A percentile compares a stretch with the other conserved stretches of the same genome.
These are phyloP conservation scores for Holothuria leucospilota DNA, from an alignment of 53 echinoderm and acorn worm genomes.

Conservation along the genomic window DNA sequence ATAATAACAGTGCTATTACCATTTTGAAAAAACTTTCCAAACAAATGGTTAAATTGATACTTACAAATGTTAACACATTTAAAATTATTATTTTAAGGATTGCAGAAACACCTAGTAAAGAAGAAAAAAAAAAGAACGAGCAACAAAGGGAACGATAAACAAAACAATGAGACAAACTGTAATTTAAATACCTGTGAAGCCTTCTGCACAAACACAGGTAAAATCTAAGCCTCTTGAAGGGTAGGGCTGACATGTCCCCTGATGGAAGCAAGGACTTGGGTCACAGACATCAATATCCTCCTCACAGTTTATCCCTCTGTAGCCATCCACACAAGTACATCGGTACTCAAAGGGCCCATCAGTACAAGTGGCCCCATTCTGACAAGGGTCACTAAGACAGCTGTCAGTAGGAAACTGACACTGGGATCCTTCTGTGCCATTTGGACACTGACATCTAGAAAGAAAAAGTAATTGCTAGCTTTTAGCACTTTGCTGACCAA, in stretches of 20 bases:
- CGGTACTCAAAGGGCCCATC: constrained; percentile 85
- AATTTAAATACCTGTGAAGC: constrained; percentile 79
- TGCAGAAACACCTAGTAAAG: not conserved
- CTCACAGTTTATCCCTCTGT: constrained; percentile 82
- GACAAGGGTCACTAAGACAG: constrained; percentile 84
- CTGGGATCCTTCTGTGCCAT: constrained; percentile 77
- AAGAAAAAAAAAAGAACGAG: not conserved
- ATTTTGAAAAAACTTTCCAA: too few species aligned
- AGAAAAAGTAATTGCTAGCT: not conserved
- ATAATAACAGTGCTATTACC: too few species aligned
- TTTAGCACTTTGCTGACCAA: too few species aligned
- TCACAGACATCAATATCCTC: constrained; percentile 90
- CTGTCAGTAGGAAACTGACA: constrained; percentile 79
- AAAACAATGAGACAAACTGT: not conserved
- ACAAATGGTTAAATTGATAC: too few species aligned
- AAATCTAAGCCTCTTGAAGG: constrained; percentile 72
- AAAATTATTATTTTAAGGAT: too few species aligned
- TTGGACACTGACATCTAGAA: constrained; percentile 82
- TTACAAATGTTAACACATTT: too few species aligned
- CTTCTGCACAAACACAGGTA: constrained; percentile 85
- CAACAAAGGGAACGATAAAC: not conserved
- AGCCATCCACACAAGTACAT: constrained; percentile 76
- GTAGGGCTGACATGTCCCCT: constrained; percentile 78
- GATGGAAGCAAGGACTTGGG: constrained; percentile 94
- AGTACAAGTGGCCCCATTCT: constrained; percentile 80